Evolutionary conservation across 2,113 vertebrate genomes (phyloP), one percentile per base, ranked within the genome.

Genomic region (Sakesphorus luctuosus): DNA sequence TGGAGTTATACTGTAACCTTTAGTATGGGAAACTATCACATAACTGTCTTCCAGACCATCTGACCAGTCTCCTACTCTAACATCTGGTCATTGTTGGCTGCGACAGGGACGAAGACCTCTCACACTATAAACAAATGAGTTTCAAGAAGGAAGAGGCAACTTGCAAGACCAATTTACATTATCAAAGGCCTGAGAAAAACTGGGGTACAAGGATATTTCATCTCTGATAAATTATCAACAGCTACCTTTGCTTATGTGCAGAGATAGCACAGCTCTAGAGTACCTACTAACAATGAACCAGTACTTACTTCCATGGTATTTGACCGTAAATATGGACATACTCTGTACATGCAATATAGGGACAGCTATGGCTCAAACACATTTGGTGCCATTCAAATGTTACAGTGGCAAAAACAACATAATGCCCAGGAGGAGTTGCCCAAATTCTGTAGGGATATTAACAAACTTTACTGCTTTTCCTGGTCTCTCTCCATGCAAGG

Each of bases 201-300:
- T 67, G n/a, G 18, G 44, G 13, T 62, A 74, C 7, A 29, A 18
- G 1, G 0, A 2, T 38, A 65, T 35, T 43, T 24, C 18, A 63
- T 28, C 29, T 40, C 72, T 77, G 71, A 76, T 61, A 87, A 58
- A 84, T 52, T 53, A 81, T 40, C 56, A 85, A 25, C 16, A 5
- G 14, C 62, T 63, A 50, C 29, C 16, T 82, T 84, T 40, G 38
- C 23, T 73, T 62, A 28, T 13, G 9, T 13, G 62, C 33, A 77
- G 50, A 81, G 7, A 49, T 4, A 85, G 56, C 0, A 0, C 16
- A 69, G 10, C 11, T 35, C 56, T 46, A 33, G n/a, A 55, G 36
- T 25, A 66, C 36, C 36, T 85, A 61, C 26, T 33, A 15, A 43
- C 33, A 56, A 40, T 31, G 31, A 91, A 74, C 28, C 36, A 40